phyloP scores from a whole-genome alignment of 2,888 invertebrate genomes.

The Tinea trinotella region DNA sequence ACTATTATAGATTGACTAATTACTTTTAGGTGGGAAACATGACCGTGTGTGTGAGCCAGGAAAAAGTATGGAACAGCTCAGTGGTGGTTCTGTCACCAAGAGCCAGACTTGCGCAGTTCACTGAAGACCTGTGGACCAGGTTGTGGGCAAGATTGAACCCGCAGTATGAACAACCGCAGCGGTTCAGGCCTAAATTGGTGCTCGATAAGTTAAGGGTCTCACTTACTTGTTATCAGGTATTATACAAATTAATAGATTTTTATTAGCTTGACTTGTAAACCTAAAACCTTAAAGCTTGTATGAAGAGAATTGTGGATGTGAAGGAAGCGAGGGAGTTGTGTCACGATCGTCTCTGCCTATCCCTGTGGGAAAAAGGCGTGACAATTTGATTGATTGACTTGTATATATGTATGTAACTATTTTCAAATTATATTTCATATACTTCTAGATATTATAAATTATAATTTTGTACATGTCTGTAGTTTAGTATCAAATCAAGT shows the following conservation, averaged over 20 bases:
- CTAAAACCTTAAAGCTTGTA: too few relatives aligned
- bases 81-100: slow-evolving; percentile 89
- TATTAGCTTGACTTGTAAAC: too few relatives aligned
- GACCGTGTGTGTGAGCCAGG: slow-evolving; percentile 78
- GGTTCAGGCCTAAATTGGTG: slow-evolving; percentile 79
- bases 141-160: slow-evolving; percentile 79
- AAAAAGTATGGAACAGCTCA: slow-evolving; percentile 84
- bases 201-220: slow-evolving; percentile 85
- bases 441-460: not conserved
- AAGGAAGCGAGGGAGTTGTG: too few relatives aligned
- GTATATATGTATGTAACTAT: not conserved
- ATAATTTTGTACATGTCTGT: too few relatives aligned
- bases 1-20: too few relatives aligned
- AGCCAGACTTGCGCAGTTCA: slow-evolving; percentile 86
- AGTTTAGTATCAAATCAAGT: too few relatives aligned
- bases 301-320: too few relatives aligned
- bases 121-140: slow-evolving; percentile 86
- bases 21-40: slow-evolving; percentile 53
- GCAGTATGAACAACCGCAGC: slow-evolving; percentile 38
- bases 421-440: not conserved
- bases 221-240: slow-evolving; percentile 87
- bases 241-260: slow-evolving; percentile 19
- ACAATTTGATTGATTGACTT: too few relatives aligned
- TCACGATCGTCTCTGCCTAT: too few relatives aligned
- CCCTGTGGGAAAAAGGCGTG: too few relatives aligned